Evolutionary conservation across 2,113 vertebrate species (phyloP), one percentile per base, ranked within the genome.

Genomic region (Jacana jacana): DNA sequence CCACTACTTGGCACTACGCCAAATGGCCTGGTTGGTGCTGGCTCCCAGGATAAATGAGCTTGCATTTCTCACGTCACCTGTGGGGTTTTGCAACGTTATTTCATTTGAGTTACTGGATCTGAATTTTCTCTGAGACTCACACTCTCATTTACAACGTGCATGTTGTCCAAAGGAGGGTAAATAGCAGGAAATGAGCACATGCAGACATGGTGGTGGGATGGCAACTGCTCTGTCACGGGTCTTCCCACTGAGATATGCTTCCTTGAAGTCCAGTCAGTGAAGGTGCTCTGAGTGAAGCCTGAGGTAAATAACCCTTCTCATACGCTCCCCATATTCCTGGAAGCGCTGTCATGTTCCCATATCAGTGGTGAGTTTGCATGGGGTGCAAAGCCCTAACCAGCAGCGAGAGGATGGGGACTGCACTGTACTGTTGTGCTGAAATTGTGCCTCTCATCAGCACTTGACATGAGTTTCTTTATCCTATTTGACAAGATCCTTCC

Each of bases 321-420:
- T 9, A 1, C 7, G 7, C 9, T 24, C 10, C 48, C 24, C 7
- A 0, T 5, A 7, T 44, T 81, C 51, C 83, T 76, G 63, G 37
- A 70, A 84, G 58, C 40, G 35, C 31, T 9, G 1, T 33, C 35
- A 19, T 44, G 16, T 51, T 81, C 52, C 64, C 3, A 0, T 30
- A 17, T 6, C 16, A 52, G 18, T 1, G 0, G 35, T 63, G 17
- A 31, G 8, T n/a, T 30, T n/a, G 42, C 40, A 57, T 0, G 0
- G 14, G 20, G 37, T 42, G 31, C 19, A 35, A 61, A 52, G 64
- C 24, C 39, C 64, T n/a, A 18, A 39, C 12, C 16, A 35, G 82
- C 16, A 49, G 42, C 2, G 0, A 48, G 57, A 30, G n/a, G 9
- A 61, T 39, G 31, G 31, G 18, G 31, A 31, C 57, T 3, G 2